phyloP scores from a whole-genome alignment of 2,888 invertebrate species.

The Dascillus cervinus region DNA sequence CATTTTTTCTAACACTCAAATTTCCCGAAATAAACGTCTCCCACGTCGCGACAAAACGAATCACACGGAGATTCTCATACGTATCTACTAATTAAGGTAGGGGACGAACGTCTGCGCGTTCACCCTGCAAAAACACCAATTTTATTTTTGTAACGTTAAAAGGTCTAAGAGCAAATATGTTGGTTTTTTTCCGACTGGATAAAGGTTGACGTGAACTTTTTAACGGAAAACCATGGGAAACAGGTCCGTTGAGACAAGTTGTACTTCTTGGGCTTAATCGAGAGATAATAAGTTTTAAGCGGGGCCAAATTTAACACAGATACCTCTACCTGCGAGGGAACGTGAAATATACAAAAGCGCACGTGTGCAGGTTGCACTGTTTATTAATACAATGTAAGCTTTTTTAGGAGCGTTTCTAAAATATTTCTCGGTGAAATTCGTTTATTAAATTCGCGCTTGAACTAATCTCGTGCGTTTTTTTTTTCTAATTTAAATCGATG shows the following conservation, averaged over 20 bases:
- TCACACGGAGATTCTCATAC: conserved; percentile 30
- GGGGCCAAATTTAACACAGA: conserved; percentile 11
- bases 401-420: neutral
- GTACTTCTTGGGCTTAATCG: conserved; percentile 17
- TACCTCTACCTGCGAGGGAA: conserved; percentile 11
- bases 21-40: conserved; percentile 31
- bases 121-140: conserved; percentile 32
- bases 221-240: too few relatives aligned
- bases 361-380: conserved; percentile 16
- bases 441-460: neutral
- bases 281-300: conserved; percentile 17
- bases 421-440: neutral
- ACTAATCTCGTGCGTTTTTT: too few relatives aligned
- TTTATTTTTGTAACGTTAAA: conserved; percentile 33
- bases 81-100: conserved; percentile 27
- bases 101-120: conserved; percentile 15
- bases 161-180: conserved; percentile 31
- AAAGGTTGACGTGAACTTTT: conserved; percentile 22
- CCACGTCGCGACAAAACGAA: conserved; percentile 34
- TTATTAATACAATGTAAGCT: too few relatives aligned
- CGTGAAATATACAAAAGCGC: conserved; percentile 8
- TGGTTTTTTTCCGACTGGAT: conserved; percentile 7
- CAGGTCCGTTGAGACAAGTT: too few relatives aligned
- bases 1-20: too few relatives aligned
- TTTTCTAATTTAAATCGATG: too few relatives aligned